Base-by-base conservation (phyloP, 2,797 vertebrate genomes). In the Eptatretus atami region DNA sequence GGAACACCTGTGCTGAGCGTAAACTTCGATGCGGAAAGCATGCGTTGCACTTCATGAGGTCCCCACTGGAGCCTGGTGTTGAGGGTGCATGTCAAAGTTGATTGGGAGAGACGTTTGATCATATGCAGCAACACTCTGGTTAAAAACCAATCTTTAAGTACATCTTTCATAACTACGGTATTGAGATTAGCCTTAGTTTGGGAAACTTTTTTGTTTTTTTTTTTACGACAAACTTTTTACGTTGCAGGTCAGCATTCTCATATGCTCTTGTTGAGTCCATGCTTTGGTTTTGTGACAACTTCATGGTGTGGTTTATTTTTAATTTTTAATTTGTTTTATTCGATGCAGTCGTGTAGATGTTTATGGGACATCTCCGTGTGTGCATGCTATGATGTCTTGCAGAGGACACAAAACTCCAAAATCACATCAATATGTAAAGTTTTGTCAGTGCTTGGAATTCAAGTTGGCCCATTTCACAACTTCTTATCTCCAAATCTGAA, bases 111-210 rank as follows among this genome's bases (percentile, higher is more conserved):
- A 63, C 77, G 90, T 94, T 95, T 69, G 87, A 95, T 68, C 87
- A 96, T 71, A 96, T 94, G 90, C 90, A 96, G 76, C 90, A 96
- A 66, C 90, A 95, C 69, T 84, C 90, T 15, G 88, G 90, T n/a
- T 92, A 64, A 73, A 68, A 11, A 9, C 24, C 54, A 4, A 15
- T 24, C 61, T n/a, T 14, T 52, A 11, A 4, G n/a, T 63, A 52
- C 11, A 11, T 54, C 13, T 52, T 24, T 31, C 53, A 19, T 12
- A 11, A 64, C 24, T 24, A 12, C 11, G 15, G 52, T 31, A 13
- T 19, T 15, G 13, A 12, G 52, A 14, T 53, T 15, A 63, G 53
- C 64, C 6, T 55, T 31, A n/a, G 60, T 24, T 65, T 65, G 13
- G 12, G 31, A 31, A 31, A 31, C 8, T 64, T 13, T 13, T 57